Percentiles rank a stretch among this genome's conserved stretches.
Conservation (phyloP, 2,888 invertebrate species). For the Aphelenchoides bicaudatus region DNA sequence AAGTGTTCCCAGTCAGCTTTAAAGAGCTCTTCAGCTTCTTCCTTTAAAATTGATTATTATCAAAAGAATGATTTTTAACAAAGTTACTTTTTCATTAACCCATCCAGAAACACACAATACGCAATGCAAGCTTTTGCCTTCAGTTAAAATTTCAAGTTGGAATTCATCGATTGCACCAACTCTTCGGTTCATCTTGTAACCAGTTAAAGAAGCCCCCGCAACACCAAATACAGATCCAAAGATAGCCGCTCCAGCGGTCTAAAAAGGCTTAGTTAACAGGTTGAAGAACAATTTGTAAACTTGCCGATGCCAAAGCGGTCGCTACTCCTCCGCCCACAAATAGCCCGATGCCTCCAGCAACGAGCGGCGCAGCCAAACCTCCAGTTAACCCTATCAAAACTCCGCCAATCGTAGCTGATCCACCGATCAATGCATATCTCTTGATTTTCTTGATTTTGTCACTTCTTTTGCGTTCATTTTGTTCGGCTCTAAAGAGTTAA, state of each 20-base stretch:
- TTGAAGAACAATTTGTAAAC: too few relatives aligned
- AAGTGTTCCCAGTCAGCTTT: slow-evolving; percentile 67
- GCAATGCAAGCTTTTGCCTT: slow-evolving; percentile 64
- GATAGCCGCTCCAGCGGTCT: slow-evolving; percentile 65
- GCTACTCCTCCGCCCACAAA: slow-evolving; percentile 63
- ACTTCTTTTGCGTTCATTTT: slow-evolving; percentile 63
- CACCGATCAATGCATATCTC: slow-evolving; percentile 68
- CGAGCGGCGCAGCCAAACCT: slow-evolving; percentile 67
- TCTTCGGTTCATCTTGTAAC: slow-evolving; percentile 70
- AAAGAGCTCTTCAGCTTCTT: slow-evolving; percentile 58
- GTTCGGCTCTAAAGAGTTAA: slow-evolving; percentile 64
- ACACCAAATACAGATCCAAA: slow-evolving; percentile 69
- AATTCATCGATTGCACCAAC: slow-evolving; percentile 72
- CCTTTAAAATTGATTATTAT: too few relatives aligned
- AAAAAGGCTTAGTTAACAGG: too few relatives aligned
- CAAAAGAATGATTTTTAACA: slow-evolving; percentile 20
- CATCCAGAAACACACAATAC: slow-evolving; percentile 70
- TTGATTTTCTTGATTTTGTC: slow-evolving; percentile 67
- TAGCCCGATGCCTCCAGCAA: slow-evolving; percentile 64
- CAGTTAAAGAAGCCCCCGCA: slow-evolving; percentile 70
- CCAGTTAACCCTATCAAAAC: slow-evolving; percentile 65
- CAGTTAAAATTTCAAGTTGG: slow-evolving; percentile 66
- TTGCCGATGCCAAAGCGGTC: slow-evolving; percentile 64
- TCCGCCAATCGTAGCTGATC: slow-evolving; percentile 70
- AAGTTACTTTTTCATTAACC: slow-evolving; percentile 65